phyloP scores from a whole-genome alignment of 1,140 invertebrate genomes.

The Leptinotarsa defecta region DNA sequence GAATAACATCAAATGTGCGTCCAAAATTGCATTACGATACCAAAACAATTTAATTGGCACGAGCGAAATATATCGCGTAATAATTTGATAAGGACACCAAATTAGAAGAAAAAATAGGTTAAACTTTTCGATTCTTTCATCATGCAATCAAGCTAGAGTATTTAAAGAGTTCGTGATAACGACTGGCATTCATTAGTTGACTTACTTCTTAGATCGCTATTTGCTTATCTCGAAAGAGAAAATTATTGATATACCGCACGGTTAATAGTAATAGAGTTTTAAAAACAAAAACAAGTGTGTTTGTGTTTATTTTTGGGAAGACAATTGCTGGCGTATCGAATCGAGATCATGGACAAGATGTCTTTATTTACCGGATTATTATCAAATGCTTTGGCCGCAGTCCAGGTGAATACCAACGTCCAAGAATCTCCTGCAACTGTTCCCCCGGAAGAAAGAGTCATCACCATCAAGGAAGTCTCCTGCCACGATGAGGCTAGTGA shows the following conservation, averaged over 20 bases:
- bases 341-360: neutral
- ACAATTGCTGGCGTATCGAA: no score
- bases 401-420: neutral
- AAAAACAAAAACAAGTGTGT: neutral
- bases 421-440: neutral
- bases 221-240: neutral
- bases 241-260: no score
- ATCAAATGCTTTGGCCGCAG: constrained; percentile 8
- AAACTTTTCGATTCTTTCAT: constrained; percentile 31
- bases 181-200: neutral
- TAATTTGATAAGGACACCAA: constrained; percentile 14
- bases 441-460: constrained; percentile 48
- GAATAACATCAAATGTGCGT: no score
- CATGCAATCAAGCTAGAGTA: constrained; percentile 25
- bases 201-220: neutral
- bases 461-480: constrained; percentile 67
- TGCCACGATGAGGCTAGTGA: constrained; percentile 67
- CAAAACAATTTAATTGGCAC: neutral
- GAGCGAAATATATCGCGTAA: neutral
- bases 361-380: constrained; percentile 17
- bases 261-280: no score
- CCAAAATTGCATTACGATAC: no score
- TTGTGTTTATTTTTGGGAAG: no score
- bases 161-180: constrained; percentile 14
- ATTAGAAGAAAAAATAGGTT: neutral